Conservation (phyloP, 2,797 vertebrate genomes). For the Eupleurogrammus muticus region DNA sequence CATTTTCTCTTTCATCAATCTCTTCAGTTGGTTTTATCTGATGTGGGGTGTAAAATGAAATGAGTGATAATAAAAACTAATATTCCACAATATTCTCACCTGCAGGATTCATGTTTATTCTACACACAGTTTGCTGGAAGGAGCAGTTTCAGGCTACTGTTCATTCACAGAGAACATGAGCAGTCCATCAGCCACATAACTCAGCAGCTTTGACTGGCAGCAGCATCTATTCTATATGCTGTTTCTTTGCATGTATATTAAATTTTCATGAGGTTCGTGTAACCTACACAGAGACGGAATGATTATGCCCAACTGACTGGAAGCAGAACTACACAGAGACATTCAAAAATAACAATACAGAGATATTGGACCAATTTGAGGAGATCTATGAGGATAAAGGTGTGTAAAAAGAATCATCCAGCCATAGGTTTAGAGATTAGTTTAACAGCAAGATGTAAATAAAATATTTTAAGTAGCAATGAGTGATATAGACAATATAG, state of each 20-base stretch:
- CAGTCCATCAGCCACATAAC: neutral
- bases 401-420: conserved; percentile 45
- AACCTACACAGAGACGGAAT: conserved; percentile 23
- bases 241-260: conserved; percentile 24
- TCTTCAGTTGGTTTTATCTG: neutral
- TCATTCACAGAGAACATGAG: neutral
- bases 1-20: neutral
- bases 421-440: conserved; percentile 29
- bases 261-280: conserved; percentile 45
- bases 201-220: neutral
- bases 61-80: neutral
- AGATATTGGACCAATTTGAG: conserved; percentile 16
- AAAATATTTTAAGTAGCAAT: too few species aligned
- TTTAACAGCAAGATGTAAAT: conserved; percentile 28
- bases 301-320: neutral
- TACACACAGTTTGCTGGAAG: neutral
- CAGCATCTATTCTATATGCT: neutral
- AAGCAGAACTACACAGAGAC: conserved; percentile 4
- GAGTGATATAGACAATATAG: too few species aligned
- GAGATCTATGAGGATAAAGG: conserved; percentile 31
- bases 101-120: conserved; percentile 40
- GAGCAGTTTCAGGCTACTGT: conserved; percentile 14
- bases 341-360: conserved; percentile 6
- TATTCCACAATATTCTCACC: conserved; percentile 11
- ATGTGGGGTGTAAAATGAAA: neutral